Evolutionary conservation across 2,888 invertebrate genomes (phyloP), one percentile per base, ranked within the genome.

Genomic region (Thera obeliscata): DNA sequence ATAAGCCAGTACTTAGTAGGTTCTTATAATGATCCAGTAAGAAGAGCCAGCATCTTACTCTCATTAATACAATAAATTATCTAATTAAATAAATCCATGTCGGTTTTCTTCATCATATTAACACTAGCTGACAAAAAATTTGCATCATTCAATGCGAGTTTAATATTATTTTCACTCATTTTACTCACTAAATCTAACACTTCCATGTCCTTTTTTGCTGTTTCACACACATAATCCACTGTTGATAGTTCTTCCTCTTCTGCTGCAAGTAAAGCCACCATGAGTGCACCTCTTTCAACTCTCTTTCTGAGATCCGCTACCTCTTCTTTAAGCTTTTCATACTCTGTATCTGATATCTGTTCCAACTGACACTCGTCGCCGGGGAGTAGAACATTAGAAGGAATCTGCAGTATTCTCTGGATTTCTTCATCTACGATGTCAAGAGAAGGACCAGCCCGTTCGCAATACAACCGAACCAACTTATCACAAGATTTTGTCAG

Each of bases 151-250:
- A 85, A 81, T 2, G 89, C 78, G 1, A 76, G 59, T 74, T 87
- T 88, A 22, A 85, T 77, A 72, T 74, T 79, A 59, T 72, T 78
- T 7, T 86, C 85, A 57, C 79, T 76, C 65, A 77, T 85, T 61
- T 88, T 90, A 22, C 81, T 79, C 4, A 91, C 69, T 64, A 86
- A 71, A 77, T 92, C 90, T 48, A 91, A 72, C 1, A 84, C 78
- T 73, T 91, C 88, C 88, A 92, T 90, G 63, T 93, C 89, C 65
- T 88, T 91, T 58, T 88, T 89, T 0, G 90, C 90, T 43, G 82
- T 80, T 78, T 91, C 90, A 82, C 88, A 91, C 0, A 89, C 81
- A 75, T 85, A 86, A 65, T 89, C 91, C 11, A 88, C 78, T 2
- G 87, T 82, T 6, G 86, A 78, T 0, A 93, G 74, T 72, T 93